Evolutionary conservation across 2,888 invertebrate species (phyloP), one percentile per base, ranked within the genome.

Genomic region (Mantis religiosa): DNA sequence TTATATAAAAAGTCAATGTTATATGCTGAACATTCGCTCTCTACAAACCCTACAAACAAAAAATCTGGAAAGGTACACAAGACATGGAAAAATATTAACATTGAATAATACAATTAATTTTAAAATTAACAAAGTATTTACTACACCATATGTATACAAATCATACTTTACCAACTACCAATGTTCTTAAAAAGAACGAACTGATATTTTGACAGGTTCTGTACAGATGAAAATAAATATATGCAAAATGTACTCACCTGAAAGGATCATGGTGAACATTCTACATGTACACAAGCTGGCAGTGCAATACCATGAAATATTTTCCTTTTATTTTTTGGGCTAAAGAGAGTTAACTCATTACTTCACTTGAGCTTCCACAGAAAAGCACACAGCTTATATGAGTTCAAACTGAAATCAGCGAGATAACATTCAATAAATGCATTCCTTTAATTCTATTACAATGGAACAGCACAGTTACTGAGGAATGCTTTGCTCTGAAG

Each of bases 281-380:
- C 27, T 71, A 30, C 88, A 89, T 88, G 89, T 89, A 87, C 87
- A 88, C 88, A 89, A 88, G 89, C 88, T 89, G 89, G 89, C 89
- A 90, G 90, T 89, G 90, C 90, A 90, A 90, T 87, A 90, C 90
- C 89, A 90, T 90, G 90, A 90, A 90, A 90, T 89, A 89, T 71
- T 71, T 71, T 71, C 54, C 54, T 20, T 25, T 27, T 25, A 9
- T 9, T 9, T 9, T 9, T 9, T 9, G 3, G 54, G 54, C 54
- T 71, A 71, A 71, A 71, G 54, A 71, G 54, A 71, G 54, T 71
- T 71, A 71, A 71, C 54, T 71, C 54, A 71, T 71, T 20, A 71
- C 54, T 71, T 71, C 54, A 71, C 54, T 71, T 71, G 54, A 71
- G 25, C 54, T 71, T 25, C 54, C 54, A 71, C 3, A 71, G 54